Conservation (phyloP, 2,888 invertebrate genomes). For the Heliconius hortense region DNA sequence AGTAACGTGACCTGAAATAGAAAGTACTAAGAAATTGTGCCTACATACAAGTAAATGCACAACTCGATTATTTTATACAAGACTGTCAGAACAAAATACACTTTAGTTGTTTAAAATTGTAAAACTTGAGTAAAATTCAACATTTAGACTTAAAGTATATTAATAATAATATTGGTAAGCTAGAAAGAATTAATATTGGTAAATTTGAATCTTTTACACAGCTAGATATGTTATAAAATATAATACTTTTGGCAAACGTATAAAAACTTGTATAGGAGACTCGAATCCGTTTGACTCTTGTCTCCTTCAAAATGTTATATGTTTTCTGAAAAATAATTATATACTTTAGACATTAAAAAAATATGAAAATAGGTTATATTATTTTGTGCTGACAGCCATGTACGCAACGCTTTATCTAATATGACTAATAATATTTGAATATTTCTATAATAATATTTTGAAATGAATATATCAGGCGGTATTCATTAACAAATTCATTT, state of each 20-base stretch:
- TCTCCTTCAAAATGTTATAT: too few relatives aligned
- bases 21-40: conserved; percentile 33
- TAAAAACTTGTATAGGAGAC: neutral
- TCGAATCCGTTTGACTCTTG: neutral
- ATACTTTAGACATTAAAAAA: neutral
- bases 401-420: neutral
- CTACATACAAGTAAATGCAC: conserved; percentile 17
- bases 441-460: conserved; percentile 1
- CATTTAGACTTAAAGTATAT: neutral
- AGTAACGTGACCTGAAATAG: conserved; percentile 40
- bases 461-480: neutral
- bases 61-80: neutral
- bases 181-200: neutral
- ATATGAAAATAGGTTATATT: neutral
- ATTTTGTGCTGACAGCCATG: neutral
- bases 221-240: neutral
- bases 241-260: neutral
- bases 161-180: neutral
- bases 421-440: neutral
- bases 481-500: conserved; percentile 13
- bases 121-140: neutral
- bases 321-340: neutral
- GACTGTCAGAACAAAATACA: conserved; percentile 3
- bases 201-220: neutral
- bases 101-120: neutral